Percentiles rank a stretch among this genome's conserved stretches.
Evolutionary conservation across 2,888 invertebrate genomes (phyloP).

Genomic region (Poecilobothrus nobilitatus): DNA sequence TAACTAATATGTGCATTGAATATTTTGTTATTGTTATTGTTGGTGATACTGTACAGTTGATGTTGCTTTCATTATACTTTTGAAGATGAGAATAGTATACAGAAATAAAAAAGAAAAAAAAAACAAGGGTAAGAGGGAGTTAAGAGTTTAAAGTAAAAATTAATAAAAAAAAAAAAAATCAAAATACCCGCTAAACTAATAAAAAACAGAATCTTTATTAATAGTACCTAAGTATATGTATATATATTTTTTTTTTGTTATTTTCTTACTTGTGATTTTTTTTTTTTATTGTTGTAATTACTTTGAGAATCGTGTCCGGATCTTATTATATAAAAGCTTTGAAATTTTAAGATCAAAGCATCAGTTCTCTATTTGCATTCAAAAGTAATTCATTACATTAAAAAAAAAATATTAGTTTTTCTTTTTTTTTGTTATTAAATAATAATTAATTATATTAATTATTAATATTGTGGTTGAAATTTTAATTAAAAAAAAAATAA

Average conservation of each 20-base stretch:
- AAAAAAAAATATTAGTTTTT: not conserved
- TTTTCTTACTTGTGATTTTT: not conserved
- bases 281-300: not conserved
- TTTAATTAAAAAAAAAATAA: no score
- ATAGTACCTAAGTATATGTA: no score
- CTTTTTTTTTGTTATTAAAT: not conserved
- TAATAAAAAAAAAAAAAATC: not conserved
- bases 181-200: not conserved
- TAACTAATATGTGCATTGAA: no score
- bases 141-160: not conserved
- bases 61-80: no score
- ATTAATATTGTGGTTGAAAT: not conserved
- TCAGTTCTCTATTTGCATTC: conserved; percentile 11
- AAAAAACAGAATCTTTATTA: not conserved
- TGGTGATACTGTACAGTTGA: no score
- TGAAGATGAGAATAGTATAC: no score
- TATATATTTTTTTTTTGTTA: no score
- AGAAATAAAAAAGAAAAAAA: not conserved
- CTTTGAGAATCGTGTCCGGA: not conserved
- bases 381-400: not conserved
- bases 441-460: not conserved
- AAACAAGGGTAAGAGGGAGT: not conserved
- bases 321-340: conserved; percentile 9
- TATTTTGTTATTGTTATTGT: no score
- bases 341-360: conserved; percentile 1